Conservation (phyloP, 2,113 vertebrate species). For the Nyctibius bracteatus region DNA sequence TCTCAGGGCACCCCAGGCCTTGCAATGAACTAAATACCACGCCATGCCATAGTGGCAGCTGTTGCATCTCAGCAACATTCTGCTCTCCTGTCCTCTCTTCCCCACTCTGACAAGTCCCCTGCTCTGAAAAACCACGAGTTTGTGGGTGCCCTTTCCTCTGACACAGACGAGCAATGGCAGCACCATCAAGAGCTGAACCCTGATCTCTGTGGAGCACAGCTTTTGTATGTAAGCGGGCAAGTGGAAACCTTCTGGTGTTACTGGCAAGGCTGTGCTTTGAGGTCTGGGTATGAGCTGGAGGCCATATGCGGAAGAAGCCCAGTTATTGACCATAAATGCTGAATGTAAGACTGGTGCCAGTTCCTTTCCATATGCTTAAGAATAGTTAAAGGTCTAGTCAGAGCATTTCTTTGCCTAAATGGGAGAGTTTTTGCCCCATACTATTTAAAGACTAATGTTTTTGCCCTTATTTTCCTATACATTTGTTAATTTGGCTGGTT, state of each 20-base stretch:
- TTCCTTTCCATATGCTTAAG: not conserved
- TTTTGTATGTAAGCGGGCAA: not conserved
- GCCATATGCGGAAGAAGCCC: not conserved
- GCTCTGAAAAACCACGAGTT: not conserved
- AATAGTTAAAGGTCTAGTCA: not conserved
- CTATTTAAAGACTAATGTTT: not conserved
- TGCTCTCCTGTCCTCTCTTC: not conserved
- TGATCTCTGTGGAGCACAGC: not conserved
- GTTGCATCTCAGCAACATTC: not conserved
- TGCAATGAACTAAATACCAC: not conserved
- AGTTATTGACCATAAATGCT: not conserved
- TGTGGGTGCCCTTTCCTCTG: not conserved
- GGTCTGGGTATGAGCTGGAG: not conserved
- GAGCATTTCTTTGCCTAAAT: not conserved
- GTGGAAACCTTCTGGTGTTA: not conserved
- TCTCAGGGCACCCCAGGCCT: not conserved
- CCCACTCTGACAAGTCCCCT: not conserved
- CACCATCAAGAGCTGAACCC: not conserved
- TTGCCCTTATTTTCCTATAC: not conserved
- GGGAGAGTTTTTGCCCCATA: not conserved
- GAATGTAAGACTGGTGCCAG: not conserved
- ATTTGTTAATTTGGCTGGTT: not conserved
- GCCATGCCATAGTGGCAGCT: rapidly evolving
- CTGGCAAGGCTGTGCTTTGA: not conserved
- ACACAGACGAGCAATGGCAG: not conserved